Evolutionary conservation across 2,113 vertebrate species (phyloP).

Genomic region (Hypanus sabinus): DNA sequence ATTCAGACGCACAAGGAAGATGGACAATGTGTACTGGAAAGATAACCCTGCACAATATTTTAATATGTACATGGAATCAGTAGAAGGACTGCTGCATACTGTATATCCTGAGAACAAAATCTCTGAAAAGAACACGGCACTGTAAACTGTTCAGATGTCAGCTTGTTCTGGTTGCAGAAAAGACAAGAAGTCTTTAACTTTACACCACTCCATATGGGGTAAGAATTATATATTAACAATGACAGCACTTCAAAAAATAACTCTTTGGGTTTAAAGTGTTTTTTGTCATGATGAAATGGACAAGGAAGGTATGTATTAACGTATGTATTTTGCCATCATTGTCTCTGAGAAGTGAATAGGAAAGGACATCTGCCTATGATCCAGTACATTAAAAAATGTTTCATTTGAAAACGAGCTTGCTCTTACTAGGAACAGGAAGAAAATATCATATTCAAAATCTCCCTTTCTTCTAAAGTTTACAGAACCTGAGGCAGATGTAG

Average conservation of each 20-base stretch:
- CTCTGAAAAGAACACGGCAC: not conserved
- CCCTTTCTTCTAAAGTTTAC: not conserved
- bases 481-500: not conserved
- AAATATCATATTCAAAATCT: not conserved
- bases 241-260: too few species aligned
- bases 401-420: not conserved
- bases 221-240: not conserved
- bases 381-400: too few species aligned
- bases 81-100: not conserved
- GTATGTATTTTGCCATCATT: too few species aligned
- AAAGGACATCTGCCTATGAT: not conserved
- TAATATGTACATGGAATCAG: not conserved
- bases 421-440: not conserved
- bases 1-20: not conserved
- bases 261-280: too few species aligned
- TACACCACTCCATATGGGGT: not conserved
- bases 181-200: not conserved
- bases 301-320: too few species aligned
- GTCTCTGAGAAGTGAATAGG: not conserved
- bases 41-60: not conserved
- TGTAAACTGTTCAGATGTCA: not conserved
- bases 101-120: not conserved
- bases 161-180: not conserved
- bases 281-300: too few species aligned
- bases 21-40: not conserved